Conservation (phyloP, 2,797 vertebrate species). For the Morelia viridis region DNA sequence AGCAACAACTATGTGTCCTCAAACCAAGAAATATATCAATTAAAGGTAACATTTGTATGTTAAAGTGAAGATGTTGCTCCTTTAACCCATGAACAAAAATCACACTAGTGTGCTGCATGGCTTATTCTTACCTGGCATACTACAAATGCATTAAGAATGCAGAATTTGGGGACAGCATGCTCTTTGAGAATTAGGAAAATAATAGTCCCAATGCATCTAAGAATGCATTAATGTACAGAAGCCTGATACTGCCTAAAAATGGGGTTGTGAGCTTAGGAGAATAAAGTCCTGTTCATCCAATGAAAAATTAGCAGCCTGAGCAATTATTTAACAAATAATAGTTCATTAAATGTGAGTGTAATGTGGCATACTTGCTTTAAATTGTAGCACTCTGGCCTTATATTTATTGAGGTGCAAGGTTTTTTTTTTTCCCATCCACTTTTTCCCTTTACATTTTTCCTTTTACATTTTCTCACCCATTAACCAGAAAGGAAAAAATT, state of each 20-base stretch:
- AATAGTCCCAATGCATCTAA: neutral
- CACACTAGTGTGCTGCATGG: neutral
- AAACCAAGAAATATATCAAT: constrained; percentile 81
- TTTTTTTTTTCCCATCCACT: neutral
- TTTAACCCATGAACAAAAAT: neutral
- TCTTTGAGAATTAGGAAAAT: neutral
- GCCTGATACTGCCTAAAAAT: neutral
- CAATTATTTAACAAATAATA: neutral
- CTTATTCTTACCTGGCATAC: neutral
- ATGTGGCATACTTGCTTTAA: neutral
- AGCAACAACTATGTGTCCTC: constrained; percentile 82
- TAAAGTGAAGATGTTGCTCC: neutral
- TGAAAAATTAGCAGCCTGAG: neutral
- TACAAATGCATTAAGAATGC: neutral
- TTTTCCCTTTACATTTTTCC: neutral
- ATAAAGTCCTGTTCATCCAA: neutral
- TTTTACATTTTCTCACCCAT: neutral
- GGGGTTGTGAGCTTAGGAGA: neutral
- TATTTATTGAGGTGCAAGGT: neutral
- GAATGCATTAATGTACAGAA: neutral
- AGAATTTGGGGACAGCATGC: neutral
- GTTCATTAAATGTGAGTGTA: neutral
- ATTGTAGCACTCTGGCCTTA: neutral
- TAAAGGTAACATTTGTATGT: constrained; percentile 77
- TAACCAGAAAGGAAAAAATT: neutral